phyloP scores from a whole-genome alignment of 2,797 vertebrate species.

The Dromococcyx pavoninus region DNA sequence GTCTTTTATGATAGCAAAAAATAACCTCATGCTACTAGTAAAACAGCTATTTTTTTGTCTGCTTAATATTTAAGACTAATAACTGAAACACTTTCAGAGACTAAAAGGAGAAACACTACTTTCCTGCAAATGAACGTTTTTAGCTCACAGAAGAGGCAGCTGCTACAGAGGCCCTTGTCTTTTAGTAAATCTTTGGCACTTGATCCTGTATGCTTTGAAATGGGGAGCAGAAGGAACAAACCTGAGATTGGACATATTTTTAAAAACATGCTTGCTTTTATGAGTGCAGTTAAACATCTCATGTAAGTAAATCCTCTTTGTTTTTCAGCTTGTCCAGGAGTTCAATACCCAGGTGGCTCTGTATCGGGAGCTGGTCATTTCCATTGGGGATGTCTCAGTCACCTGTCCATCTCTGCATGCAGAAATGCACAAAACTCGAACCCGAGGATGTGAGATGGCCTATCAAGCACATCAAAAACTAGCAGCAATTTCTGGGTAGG shows the following conservation, averaged over 20 bases:
- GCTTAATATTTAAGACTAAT: conserved; percentile 13
- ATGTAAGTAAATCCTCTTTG: conserved; percentile 32
- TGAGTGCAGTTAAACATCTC: not conserved
- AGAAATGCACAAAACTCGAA: conserved; percentile 93
- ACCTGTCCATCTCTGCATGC: conserved; percentile 88
- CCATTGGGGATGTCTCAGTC: conserved; percentile 91
- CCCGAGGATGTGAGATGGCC: conserved; percentile 94
- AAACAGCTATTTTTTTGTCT: conserved; percentile 8
- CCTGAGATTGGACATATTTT: not conserved
- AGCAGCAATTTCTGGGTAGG: conserved; percentile 94
- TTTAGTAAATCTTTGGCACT: not conserved
- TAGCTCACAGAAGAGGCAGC: conserved; percentile 19
- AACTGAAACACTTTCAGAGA: not conserved
- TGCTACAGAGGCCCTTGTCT: not conserved
- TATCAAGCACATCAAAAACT: conserved; percentile 92
- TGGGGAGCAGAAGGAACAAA: not conserved
- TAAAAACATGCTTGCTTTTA: not conserved
- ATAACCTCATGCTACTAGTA: conserved; percentile 37
- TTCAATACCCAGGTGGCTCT: conserved; percentile 98
- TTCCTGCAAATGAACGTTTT: not conserved
- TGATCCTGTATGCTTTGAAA: not conserved
- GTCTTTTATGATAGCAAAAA: conserved; percentile 39
- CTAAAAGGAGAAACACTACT: not conserved
- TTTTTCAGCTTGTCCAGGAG: conserved; percentile 94
- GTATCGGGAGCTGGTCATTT: conserved; percentile 96